Evolutionary conservation across 2,797 vertebrate genomes (phyloP), one percentile per base, ranked within the genome.

Genomic region (Erethizon dorsatum): DNA sequence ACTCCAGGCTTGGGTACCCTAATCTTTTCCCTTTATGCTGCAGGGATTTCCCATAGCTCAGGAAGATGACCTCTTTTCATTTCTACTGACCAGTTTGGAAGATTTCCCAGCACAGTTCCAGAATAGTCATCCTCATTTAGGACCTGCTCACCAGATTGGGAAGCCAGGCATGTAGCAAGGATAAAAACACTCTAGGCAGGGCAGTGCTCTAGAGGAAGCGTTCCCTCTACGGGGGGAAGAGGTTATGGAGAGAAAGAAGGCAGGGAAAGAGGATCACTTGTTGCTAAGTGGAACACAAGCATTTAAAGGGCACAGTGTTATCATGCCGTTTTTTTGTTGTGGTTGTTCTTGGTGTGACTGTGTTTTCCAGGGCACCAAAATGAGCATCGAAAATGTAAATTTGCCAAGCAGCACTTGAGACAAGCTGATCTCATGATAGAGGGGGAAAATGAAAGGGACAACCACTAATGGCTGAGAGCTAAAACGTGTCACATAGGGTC

Each of bases 41-140:
- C 85, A 93, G 73, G 67, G 47, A 69, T 83, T 91, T 96, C 52
- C 73, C 71, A 75, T 65, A 67, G 47, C 14, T 90, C 63, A 61
- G 20, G 41, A 67, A 61, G 41, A 37, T 78, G 75, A 28, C 26
- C 22, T 79, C 41, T 56, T 63, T 83, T 90, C 45, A 61, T 67
- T 73, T 84, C 9, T 86, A 24, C 88, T 91, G 80, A 88, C 86
- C 57, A 41, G 69, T 89, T 26, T 88, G 52, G 45, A 83, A 67
- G 75, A 91, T 88, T 88, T 91, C 75, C 83, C 41, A 92, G 63
- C 5, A 33, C 69, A 92, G 56, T 89, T 52, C 93, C 83, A 93
- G 59, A 96, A 83, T 24, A 63, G 26, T 95, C 84, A 93, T 57
- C 28, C 45, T 61, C 59, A 56, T 33, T 59, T 90, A 56, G 6